A percentile compares a stretch with the other conserved stretches of the same genome.
Evolutionary conservation across 2,113 vertebrate species (phyloP).

Genomic region (Tragulus kanchil): DNA sequence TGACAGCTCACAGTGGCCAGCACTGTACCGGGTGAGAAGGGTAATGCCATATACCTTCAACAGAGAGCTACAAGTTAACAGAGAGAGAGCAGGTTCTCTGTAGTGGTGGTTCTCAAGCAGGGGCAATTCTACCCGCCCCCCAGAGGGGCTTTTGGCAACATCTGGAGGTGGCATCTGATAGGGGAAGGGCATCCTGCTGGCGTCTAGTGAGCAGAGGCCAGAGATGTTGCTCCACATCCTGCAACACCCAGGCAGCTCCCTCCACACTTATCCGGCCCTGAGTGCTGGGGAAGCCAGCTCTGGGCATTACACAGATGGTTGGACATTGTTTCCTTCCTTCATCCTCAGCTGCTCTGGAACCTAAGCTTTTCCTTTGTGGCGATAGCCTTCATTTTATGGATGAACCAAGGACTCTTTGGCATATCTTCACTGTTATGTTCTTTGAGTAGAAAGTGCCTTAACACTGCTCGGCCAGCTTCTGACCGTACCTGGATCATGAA

Average conservation of each 20-base stretch:
- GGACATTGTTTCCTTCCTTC: background rate
- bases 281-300: background rate
- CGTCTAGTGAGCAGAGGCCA: background rate
- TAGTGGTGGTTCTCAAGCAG: background rate
- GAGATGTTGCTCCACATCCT: background rate
- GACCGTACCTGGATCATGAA: background rate
- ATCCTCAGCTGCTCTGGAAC: background rate
- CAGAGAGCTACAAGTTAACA: slow-evolving; percentile 28
- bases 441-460: slow-evolving; percentile 7
- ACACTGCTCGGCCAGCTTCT: background rate
- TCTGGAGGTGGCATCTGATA: background rate
- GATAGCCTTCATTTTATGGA: slow-evolving; percentile 40
- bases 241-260: background rate
- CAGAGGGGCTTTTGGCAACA: background rate
- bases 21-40: background rate
- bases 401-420: slow-evolving; percentile 21
- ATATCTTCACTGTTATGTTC: slow-evolving; percentile 19
- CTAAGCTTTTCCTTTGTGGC: slow-evolving; percentile 1
- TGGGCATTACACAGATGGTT: background rate
- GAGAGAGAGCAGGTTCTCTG: slow-evolving; percentile 28
- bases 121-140: background rate
- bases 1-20: background rate
- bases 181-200: background rate
- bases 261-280: background rate
- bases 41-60: background rate